These are phyloP conservation scores for Platichthys stellatus DNA, from an alignment of 2,113 vertebrate genomes.

Conservation along the genomic window DNA sequence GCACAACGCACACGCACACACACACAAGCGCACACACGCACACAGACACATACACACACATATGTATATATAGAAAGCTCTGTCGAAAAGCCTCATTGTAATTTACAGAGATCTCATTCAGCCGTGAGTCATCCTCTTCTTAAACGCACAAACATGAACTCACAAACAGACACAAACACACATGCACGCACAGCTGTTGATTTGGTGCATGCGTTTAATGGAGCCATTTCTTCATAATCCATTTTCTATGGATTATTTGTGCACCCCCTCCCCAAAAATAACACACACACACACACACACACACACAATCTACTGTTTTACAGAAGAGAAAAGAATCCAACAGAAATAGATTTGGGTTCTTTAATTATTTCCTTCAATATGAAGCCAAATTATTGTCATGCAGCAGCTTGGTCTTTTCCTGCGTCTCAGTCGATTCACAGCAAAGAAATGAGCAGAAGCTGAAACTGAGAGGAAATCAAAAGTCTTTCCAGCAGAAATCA, in stretches of 20 bases:
- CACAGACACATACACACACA: not conserved
- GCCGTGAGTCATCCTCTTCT: slow-evolving; percentile 39
- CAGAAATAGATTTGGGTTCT: slow-evolving; percentile 42
- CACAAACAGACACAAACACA: slow-evolving; percentile 4
- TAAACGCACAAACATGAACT: not conserved
- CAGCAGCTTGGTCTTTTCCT: slow-evolving; percentile 14
- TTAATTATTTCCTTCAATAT: slow-evolving; percentile 48
- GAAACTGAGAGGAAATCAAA: not conserved
- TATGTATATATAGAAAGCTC: slow-evolving; percentile 1
- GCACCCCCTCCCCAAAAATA: not conserved
- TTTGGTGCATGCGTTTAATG: slow-evolving; percentile 34
- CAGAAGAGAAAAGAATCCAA: slow-evolving; percentile 12
- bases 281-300: not conserved
- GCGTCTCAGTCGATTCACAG: not conserved
- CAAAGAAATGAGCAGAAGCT: not conserved
- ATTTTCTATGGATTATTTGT: slow-evolving; percentile 42
- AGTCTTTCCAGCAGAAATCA: no score
- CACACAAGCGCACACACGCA: not conserved
- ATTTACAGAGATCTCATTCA: slow-evolving; percentile 49
- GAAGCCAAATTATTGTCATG: slow-evolving; percentile 34
- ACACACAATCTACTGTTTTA: slow-evolving; percentile 8
- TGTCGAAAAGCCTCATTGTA: slow-evolving; percentile 39
- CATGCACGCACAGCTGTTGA: slow-evolving; percentile 15
- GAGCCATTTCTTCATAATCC: slow-evolving; percentile 14
- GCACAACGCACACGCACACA: not conserved